These are phyloP conservation scores for Turnix velox DNA, from an alignment of 2,113 vertebrate species.

Conservation along the genomic window DNA sequence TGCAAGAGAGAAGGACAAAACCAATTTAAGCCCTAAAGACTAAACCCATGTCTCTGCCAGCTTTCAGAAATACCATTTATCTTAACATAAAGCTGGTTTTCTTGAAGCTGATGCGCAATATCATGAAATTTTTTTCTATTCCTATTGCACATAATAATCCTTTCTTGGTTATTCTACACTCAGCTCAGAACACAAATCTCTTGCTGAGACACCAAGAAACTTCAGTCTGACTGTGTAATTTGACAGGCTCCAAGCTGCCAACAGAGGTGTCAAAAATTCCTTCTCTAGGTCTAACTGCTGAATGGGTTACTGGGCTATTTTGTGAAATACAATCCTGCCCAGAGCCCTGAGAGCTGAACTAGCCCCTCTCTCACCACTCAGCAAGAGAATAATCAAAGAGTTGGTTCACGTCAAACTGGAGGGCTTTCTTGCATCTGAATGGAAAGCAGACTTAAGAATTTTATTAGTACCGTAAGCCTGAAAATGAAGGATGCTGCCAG, in stretches of 20 bases:
- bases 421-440: not conserved
- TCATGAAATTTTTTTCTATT: not conserved
- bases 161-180: not conserved
- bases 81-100: not conserved
- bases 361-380: not conserved
- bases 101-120: not conserved
- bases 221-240: not conserved
- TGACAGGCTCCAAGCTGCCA: not conserved
- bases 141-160: not conserved
- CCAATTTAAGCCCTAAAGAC: not conserved
- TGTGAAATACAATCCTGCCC: not conserved
- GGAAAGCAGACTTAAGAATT: slow-evolving; percentile 16
- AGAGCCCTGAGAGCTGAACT: not conserved
- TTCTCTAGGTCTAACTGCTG: not conserved
- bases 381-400: not conserved
- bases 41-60: not conserved
- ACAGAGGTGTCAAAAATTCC: not conserved
- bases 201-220: not conserved
- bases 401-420: not conserved
- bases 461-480: slow-evolving; percentile 33
- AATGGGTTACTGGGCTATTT: not conserved
- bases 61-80: not conserved
- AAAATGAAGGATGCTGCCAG: slow-evolving; percentile 31
- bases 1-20: not conserved
- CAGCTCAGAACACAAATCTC: not conserved